Conservation (phyloP, 2,113 vertebrate genomes). For the Formicarius rufipectus region DNA sequence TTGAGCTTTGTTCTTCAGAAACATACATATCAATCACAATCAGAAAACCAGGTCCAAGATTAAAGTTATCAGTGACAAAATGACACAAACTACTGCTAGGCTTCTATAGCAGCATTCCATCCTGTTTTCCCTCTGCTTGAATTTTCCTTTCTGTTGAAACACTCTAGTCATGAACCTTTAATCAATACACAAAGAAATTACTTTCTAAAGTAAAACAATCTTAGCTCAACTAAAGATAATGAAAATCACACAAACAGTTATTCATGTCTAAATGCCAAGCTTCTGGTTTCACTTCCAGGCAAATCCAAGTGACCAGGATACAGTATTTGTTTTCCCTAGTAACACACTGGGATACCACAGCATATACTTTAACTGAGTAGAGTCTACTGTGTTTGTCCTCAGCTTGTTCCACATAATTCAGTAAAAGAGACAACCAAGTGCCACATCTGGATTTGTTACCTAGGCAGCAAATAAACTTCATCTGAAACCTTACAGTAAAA, state of each 20-base stretch:
- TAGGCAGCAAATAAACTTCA: conserved; percentile 54
- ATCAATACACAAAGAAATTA: conserved; percentile 15
- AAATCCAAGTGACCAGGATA: conserved; percentile 24
- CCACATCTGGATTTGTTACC: conserved; percentile 74
- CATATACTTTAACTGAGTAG: not conserved
- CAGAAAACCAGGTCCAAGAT: not conserved
- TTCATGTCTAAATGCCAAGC: not conserved
- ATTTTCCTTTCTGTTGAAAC: not conserved
- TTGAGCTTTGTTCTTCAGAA: not conserved
- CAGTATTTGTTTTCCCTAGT: conserved; percentile 37
- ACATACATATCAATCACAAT: not conserved
- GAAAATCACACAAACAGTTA: not conserved
- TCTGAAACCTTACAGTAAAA: conserved; percentile 25
- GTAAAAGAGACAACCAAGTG: conserved; percentile 69
- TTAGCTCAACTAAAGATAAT: conserved; percentile 1
- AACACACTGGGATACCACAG: conserved; percentile 1
- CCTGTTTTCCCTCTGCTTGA: not conserved
- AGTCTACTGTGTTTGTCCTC: not conserved
- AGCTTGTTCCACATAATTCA: conserved; percentile 27
- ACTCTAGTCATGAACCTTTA: not conserved
- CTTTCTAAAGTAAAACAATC: conserved; percentile 34
- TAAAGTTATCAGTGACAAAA: not conserved
- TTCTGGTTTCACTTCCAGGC: conserved; percentile 21
- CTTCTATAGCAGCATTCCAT: not conserved
- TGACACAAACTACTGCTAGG: not conserved